These are phyloP conservation scores for Oxyura jamaicensis DNA, from an alignment of 2,113 vertebrate genomes.

Conservation along the genomic window DNA sequence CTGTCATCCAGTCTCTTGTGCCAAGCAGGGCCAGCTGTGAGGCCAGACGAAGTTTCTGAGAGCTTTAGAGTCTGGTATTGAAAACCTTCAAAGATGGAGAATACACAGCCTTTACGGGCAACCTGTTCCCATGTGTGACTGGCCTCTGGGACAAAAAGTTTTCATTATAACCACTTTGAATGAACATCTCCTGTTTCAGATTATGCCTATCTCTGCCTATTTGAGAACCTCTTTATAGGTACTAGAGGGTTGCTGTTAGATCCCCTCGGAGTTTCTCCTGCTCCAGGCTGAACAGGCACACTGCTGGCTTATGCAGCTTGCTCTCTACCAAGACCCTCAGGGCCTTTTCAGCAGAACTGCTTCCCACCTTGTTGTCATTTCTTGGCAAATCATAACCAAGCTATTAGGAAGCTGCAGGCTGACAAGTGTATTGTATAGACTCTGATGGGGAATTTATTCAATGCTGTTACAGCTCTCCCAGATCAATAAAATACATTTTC, in stretches of 20 bases:
- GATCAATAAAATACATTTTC: slow-evolving; percentile 29
- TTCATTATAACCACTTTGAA: neutral
- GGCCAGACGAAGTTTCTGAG: neutral
- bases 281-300: neutral
- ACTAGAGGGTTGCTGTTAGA: neutral
- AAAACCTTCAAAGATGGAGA: neutral
- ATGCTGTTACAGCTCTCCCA: neutral
- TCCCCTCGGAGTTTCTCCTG: neutral
- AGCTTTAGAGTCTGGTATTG: neutral
- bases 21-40: neutral
- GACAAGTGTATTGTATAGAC: neutral
- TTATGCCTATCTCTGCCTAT: neutral
- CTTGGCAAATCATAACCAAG: neutral
- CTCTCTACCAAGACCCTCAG: neutral
- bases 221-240: neutral
- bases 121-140: neutral
- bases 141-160: neutral
- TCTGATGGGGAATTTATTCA: neutral
- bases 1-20: neutral
- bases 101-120: neutral
- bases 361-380: neutral
- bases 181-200: neutral
- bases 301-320: neutral
- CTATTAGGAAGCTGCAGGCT: neutral
- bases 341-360: neutral